Evolutionary conservation across 2,113 vertebrate genomes (phyloP).

Genomic region (Amphiprion percula): DNA sequence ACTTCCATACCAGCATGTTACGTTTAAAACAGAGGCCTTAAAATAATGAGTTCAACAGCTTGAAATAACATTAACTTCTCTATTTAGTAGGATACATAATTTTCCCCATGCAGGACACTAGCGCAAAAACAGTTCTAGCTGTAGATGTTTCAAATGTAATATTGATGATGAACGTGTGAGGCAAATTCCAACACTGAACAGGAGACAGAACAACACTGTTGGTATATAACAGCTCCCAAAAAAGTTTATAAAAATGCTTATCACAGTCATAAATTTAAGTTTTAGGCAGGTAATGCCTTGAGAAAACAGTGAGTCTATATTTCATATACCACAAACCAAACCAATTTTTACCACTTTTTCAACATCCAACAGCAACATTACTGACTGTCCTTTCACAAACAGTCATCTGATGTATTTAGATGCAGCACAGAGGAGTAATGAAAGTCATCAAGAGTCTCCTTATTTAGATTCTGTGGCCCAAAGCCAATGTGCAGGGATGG

Average conservation of each 20-base stretch:
- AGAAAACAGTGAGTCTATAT: neutral
- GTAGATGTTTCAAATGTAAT: too few relatives aligned
- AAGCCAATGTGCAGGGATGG: constrained; percentile 35
- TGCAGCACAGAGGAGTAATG: constrained; percentile 36
- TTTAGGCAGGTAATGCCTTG: constrained; percentile 10
- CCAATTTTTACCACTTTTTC: neutral
- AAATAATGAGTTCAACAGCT: too few relatives aligned
- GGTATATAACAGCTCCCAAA: neutral
- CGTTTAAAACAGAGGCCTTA: too few relatives aligned
- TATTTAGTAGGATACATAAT: too few relatives aligned
- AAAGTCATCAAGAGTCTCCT: constrained; percentile 47
- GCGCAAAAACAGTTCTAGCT: too few relatives aligned
- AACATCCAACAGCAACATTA: neutral
- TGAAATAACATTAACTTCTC: too few relatives aligned
- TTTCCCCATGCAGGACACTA: too few relatives aligned
- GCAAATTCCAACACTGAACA: neutral
- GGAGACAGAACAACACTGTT: neutral
- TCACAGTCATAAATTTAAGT: too few relatives aligned
- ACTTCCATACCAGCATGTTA: too few relatives aligned
- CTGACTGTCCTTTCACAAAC: constrained; percentile 12
- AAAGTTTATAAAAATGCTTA: neutral
- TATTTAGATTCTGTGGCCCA: constrained; percentile 50
- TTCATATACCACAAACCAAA: neutral
- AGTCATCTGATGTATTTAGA: constrained; percentile 9
- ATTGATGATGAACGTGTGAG: neutral